A percentile compares a stretch with the other conserved stretches of the same genome.
Conservation (phyloP, 2,113 vertebrate species). For the Choloepus hoffmanni region DNA sequence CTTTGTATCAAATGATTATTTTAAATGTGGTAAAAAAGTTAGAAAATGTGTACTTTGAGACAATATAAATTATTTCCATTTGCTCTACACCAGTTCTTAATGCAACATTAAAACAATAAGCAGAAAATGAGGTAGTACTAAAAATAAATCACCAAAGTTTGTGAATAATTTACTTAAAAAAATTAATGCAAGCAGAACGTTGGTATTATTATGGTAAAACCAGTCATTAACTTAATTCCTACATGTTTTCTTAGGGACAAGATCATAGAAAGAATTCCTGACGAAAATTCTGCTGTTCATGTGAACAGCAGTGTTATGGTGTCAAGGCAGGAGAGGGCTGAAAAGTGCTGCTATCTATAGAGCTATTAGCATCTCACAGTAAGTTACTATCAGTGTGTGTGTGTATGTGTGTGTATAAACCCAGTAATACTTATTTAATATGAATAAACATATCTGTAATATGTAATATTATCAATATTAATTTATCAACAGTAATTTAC, state of each 20-base stretch:
- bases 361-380: background rate
- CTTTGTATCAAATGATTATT: conserved; percentile 51
- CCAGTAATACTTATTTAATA: background rate
- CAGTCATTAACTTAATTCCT: conserved; percentile 1
- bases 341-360: background rate
- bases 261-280: background rate
- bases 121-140: conserved; percentile 48
- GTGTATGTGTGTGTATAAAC: background rate
- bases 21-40: conserved; percentile 34
- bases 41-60: conserved; percentile 20
- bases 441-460: background rate
- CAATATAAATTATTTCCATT: conserved; percentile 24
- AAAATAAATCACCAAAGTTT: conserved; percentile 45
- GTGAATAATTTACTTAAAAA: conserved; percentile 22
- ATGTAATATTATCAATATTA: background rate
- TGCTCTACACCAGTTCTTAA: conserved; percentile 42
- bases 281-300: background rate
- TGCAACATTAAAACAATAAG: conserved; percentile 27
- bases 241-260: background rate
- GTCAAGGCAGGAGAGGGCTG: background rate
- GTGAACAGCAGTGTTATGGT: background rate
- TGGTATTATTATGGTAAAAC: conserved; percentile 9
- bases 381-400: background rate
- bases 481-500: background rate
- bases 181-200: background rate